Evolutionary conservation across 2,888 invertebrate genomes (phyloP).

Genomic region (Cotesia congregata): DNA sequence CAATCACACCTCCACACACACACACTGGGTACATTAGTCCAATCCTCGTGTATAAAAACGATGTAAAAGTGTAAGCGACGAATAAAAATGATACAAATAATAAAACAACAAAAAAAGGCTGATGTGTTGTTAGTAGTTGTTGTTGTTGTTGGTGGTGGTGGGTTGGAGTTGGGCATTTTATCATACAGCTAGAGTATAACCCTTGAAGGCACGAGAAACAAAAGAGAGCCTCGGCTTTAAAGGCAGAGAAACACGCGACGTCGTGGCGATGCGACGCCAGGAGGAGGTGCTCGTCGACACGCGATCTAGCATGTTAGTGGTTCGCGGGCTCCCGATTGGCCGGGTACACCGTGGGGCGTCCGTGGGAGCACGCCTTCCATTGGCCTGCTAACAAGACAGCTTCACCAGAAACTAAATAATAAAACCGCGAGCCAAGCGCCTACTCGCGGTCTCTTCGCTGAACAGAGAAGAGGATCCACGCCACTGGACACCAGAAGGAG

Average conservation of each 20-base stretch:
- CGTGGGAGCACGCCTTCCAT: slow-evolving; percentile 64
- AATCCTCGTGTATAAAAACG: background rate
- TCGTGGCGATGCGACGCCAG: slow-evolving; percentile 55
- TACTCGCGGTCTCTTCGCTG: slow-evolving; percentile 30
- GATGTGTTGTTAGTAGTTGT: background rate
- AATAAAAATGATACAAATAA: background rate
- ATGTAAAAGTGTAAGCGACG: background rate
- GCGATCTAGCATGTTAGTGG: slow-evolving; percentile 67
- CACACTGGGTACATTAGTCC: too few species aligned
- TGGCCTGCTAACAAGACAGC: slow-evolving; percentile 67
- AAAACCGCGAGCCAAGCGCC: slow-evolving; percentile 52
- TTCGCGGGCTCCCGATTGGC: slow-evolving; percentile 61
- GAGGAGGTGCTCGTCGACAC: slow-evolving; percentile 68
- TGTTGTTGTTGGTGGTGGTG: background rate
- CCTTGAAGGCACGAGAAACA: slow-evolving; percentile 28
- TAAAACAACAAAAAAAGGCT: background rate
- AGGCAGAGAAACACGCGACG: slow-evolving; percentile 51
- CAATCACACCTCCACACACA: too few species aligned
- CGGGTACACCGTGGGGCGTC: slow-evolving; percentile 63
- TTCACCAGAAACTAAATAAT: slow-evolving; percentile 67
- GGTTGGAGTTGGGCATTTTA: background rate
- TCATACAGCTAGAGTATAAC: slow-evolving; percentile 13
- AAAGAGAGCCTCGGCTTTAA: slow-evolving; percentile 38
- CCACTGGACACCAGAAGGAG: slow-evolving; percentile 13
- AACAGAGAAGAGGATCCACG: background rate